A percentile compares a stretch with the other conserved stretches of the same genome.
Evolutionary conservation across 2,797 vertebrate species (phyloP).

Genomic region (Mus caroli): DNA sequence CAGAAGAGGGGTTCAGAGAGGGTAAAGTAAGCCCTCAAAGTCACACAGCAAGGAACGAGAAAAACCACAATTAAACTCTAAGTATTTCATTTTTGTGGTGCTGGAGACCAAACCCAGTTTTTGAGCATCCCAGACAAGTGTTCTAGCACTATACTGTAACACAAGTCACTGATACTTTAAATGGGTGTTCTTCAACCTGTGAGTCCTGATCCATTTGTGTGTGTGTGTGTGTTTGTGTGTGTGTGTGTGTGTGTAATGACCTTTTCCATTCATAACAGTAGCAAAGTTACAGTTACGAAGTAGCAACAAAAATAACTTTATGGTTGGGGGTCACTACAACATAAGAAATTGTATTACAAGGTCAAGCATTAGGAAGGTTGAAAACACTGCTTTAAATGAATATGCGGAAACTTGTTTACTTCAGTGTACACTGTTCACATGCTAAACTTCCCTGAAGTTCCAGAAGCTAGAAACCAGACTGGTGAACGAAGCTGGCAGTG

Average conservation of each 20-base stretch:
- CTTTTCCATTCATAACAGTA: background rate
- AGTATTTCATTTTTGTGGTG: background rate
- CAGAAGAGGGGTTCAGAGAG: background rate
- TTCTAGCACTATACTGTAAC: background rate
- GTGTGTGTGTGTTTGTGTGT: background rate
- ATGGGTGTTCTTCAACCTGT: background rate
- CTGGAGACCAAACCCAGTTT: background rate
- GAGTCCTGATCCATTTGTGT: background rate
- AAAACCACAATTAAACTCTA: background rate
- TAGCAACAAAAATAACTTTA: background rate
- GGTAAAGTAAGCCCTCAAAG: background rate
- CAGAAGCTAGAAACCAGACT: background rate
- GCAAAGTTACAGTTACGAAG: background rate
- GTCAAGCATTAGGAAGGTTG: background rate
- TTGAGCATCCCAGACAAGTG: background rate
- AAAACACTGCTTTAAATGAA: background rate
- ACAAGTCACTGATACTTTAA: background rate
- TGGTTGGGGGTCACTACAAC: background rate
- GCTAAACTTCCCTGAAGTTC: background rate
- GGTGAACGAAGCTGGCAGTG: background rate
- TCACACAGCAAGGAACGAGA: background rate
- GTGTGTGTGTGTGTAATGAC: background rate
- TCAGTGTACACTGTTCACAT: background rate
- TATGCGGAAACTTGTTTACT: background rate
- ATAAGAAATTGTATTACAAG: background rate